Evolutionary conservation across 2,113 vertebrate genomes (phyloP).

Genomic region (Azemiops feae): DNA sequence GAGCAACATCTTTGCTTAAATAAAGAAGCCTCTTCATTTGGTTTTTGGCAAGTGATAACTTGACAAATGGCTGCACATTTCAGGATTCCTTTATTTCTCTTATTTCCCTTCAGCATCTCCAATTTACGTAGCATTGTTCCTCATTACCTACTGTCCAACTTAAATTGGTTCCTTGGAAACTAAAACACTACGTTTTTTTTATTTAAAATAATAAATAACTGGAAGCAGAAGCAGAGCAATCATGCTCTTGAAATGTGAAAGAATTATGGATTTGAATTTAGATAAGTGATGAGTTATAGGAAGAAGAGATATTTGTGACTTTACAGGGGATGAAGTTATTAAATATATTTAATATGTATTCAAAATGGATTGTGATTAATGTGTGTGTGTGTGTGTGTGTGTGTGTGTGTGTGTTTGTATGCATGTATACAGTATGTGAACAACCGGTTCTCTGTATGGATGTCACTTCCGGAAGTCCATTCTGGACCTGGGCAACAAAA

Average conservation of each 20-base stretch:
- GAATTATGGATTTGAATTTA: not conserved
- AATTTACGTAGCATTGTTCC: not conserved
- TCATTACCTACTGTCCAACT: not conserved
- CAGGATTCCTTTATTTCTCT: not conserved
- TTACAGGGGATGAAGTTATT: not conserved
- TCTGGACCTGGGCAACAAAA: no score
- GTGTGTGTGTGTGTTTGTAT: no score
- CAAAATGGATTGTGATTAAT: not conserved
- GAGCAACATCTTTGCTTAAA: constrained; percentile 3
- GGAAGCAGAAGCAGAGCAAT: not conserved
- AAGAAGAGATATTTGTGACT: not conserved
- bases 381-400: not conserved
- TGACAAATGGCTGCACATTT: not conserved
- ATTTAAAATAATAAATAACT: constrained; percentile 6
- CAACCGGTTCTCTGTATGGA: no score
- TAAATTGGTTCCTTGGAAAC: not conserved
- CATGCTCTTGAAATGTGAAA: not conserved
- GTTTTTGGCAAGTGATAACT: not conserved
- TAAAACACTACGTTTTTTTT: not conserved
- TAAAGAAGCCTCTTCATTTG: not conserved
- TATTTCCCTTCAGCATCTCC: not conserved
- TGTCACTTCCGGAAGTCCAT: no score
- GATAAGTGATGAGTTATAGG: not conserved
- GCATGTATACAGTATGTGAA: no score
- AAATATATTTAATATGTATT: not conserved